These are phyloP conservation scores for Kryptopterus vitreolus DNA, from an alignment of 2,797 vertebrate species.

Conservation along the genomic window DNA sequence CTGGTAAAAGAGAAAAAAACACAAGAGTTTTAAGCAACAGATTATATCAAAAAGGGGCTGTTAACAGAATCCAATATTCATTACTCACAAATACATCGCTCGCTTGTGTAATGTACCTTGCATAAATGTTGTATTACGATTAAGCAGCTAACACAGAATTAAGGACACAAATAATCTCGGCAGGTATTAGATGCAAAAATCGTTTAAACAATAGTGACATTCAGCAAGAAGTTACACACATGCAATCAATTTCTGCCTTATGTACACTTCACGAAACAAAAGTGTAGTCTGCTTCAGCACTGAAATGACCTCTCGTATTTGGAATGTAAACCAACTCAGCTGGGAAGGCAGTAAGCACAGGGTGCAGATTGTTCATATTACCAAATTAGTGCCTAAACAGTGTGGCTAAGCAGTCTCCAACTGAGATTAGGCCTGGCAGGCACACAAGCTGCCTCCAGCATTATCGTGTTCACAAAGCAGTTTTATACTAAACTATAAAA, in stretches of 20 bases:
- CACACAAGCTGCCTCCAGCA: conserved; percentile 49
- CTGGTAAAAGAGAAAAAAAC: conserved; percentile 64
- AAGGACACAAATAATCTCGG: conserved; percentile 18
- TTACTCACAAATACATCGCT: not conserved
- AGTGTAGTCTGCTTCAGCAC: conserved; percentile 54
- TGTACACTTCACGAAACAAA: conserved; percentile 53
- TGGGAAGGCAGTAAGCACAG: conserved; percentile 46
- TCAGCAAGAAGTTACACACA: conserved; percentile 49
- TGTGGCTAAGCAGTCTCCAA: conserved; percentile 53
- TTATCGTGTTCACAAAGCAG: conserved; percentile 39
- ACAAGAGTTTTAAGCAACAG: conserved; percentile 38
- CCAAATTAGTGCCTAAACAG: conserved; percentile 60
- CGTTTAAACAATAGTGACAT: conserved; percentile 52
- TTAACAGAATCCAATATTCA: not conserved
- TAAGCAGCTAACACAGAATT: conserved; percentile 33
- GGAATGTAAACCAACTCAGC: conserved; percentile 58
- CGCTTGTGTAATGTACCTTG: conserved; percentile 4
- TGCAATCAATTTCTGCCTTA: conserved; percentile 57
- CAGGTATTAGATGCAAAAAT: conserved; percentile 25
- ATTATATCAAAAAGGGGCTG: conserved; percentile 30
- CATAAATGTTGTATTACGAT: conserved; percentile 23
- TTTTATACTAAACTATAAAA: conserved; percentile 43
- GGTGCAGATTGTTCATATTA: conserved; percentile 56
- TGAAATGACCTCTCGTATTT: conserved; percentile 56
- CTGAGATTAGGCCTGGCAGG: conserved; percentile 51